Percentiles rank a stretch among this genome's conserved stretches.
phyloP scores from a whole-genome alignment of 64 coral and sea anemone genomes.

The Acropora tenuis region DNA sequence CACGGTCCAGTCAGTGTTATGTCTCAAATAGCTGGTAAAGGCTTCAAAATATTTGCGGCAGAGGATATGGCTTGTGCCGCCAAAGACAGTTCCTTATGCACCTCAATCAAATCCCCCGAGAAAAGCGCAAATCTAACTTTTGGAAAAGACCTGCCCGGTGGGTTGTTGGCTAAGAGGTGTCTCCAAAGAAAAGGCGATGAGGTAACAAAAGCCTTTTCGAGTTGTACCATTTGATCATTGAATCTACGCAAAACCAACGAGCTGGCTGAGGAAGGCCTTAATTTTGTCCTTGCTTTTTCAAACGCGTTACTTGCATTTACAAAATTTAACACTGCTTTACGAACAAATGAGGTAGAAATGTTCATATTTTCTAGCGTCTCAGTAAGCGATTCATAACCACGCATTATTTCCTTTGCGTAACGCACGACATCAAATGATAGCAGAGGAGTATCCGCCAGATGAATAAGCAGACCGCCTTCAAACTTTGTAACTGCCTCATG shows the following conservation, averaged over 20 bases:
- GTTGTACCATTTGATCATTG: conserved; percentile 74
- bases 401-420: conserved; percentile 47
- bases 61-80: conserved; percentile 39
- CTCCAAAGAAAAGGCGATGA: background rate
- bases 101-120: background rate
- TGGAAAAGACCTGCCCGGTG: background rate
- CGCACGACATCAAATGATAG: conserved; percentile 59
- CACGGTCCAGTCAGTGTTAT: too few species aligned
- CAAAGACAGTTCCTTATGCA: conserved; percentile 38
- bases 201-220: conserved; percentile 56
- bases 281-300: conserved; percentile 53
- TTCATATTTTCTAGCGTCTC: background rate
- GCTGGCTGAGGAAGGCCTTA: background rate
- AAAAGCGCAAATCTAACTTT: background rate
- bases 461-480: conserved; percentile 57
- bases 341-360: conserved; percentile 49
- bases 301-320: conserved; percentile 34
- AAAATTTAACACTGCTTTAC: conserved; percentile 72
- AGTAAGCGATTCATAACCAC: conserved; percentile 24
- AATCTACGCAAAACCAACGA: conserved; percentile 32
- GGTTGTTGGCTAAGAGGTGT: background rate
- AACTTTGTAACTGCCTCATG: conserved; percentile 77
- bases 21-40: background rate
- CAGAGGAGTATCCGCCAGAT: conserved; percentile 62
- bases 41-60: conserved; percentile 53